phyloP scores from a whole-genome alignment of 2,113 vertebrate species.

The Falcunculus frontatus region DNA sequence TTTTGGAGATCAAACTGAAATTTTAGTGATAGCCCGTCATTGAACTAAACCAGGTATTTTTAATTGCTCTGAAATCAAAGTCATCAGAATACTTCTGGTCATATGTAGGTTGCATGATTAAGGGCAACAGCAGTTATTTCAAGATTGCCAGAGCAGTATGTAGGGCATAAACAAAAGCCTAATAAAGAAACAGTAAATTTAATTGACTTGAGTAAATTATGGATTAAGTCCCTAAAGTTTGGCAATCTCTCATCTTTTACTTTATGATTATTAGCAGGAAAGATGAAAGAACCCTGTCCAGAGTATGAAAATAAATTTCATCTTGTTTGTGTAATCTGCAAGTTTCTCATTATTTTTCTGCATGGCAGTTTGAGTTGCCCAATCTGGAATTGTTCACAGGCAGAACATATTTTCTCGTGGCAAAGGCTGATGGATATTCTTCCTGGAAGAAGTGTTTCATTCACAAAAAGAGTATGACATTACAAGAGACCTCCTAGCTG shows the following conservation, averaged over 20 bases:
- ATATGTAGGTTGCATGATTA: background rate
- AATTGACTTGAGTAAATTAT: background rate
- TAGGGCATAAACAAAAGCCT: background rate
- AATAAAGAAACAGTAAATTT: background rate
- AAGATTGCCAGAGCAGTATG: background rate
- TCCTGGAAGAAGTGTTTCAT: background rate
- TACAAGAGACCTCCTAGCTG: background rate
- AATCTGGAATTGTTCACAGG: background rate
- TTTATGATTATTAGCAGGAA: background rate
- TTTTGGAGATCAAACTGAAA: background rate
- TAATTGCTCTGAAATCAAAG: background rate
- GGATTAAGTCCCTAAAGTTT: background rate
- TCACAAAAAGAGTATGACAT: background rate
- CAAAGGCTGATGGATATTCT: background rate
- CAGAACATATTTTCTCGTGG: background rate
- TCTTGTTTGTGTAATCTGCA: background rate
- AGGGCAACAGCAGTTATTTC: background rate
- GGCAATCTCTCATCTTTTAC: background rate
- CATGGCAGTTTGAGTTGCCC: background rate
- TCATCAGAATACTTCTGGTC: background rate
- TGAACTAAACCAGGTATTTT: background rate
- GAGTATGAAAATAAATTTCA: background rate
- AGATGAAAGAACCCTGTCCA: background rate
- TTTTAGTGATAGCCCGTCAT: background rate
- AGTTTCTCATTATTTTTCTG: background rate